A percentile compares a stretch with the other conserved stretches of the same genome.
phyloP scores from a whole-genome alignment of 2,888 invertebrate genomes.

The Elaeidobius kamerunicus region DNA sequence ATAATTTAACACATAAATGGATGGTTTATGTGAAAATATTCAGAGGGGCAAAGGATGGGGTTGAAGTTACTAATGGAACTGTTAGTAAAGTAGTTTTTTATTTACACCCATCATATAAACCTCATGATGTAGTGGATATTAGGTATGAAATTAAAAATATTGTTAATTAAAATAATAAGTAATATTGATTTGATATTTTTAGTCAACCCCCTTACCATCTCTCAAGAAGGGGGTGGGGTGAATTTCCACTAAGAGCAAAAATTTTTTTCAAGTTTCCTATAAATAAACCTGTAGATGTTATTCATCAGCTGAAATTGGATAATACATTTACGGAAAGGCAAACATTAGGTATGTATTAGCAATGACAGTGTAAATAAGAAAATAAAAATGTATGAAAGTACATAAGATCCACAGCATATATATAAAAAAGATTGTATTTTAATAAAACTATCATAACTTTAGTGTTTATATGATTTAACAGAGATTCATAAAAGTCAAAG shows the following conservation, averaged over 20 bases:
- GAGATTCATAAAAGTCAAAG: too few species aligned
- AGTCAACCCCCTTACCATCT: constrained; percentile 80
- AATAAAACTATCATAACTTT: too few species aligned
- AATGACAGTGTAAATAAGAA: too few species aligned
- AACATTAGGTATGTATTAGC: constrained; percentile 75
- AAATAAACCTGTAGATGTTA: constrained; percentile 76
- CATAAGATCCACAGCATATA: too few species aligned
- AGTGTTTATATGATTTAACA: too few species aligned
- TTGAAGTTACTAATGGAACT: constrained; percentile 60
- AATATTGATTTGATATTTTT: constrained; percentile 36
- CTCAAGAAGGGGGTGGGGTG: constrained; percentile 87
- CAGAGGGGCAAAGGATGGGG: constrained; percentile 62
- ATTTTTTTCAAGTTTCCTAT: constrained; percentile 70
- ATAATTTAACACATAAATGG: constrained; percentile 84
- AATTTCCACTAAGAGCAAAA: constrained; percentile 80
- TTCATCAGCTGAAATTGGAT: constrained; percentile 79
- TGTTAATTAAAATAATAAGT: constrained; percentile 6
- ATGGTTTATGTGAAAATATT: constrained; percentile 67
- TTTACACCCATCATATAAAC: constrained; percentile 82
- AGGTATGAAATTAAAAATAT: constrained; percentile 49
- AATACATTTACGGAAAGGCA: constrained; percentile 79
- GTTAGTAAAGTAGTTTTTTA: constrained; percentile 74
- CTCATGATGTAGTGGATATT: constrained; percentile 79
- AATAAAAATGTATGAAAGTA: too few species aligned
- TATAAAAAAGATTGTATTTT: too few species aligned